Evolutionary conservation across 2,888 invertebrate species (phyloP), one percentile per base, ranked within the genome.

Genomic region (Zootermopsis nevadensis): DNA sequence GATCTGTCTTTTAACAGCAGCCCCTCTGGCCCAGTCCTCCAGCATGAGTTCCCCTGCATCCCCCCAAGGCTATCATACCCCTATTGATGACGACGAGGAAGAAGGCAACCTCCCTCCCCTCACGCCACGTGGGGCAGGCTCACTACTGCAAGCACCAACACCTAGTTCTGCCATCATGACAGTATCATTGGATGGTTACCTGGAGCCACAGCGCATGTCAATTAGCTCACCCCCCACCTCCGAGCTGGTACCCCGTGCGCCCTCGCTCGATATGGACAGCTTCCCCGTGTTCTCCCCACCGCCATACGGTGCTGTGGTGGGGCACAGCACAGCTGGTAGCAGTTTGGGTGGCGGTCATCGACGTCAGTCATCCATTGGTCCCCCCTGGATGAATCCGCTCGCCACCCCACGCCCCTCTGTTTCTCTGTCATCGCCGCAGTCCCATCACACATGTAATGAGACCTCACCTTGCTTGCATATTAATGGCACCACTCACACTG

Each of bases 241-340:
- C 82, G 95, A 95, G 85, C 89, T 94, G 74, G 74, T 84, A 24
- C 86, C 85, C 27, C 92, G 94, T 38, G 93, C 93, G 35, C 92
- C 92, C 24, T 94, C 94, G 82, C 94, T 94, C n/a, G 95, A 95
- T 86, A 77, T 67, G 86, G 96, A 96, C 86, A 95, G 95, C 85
- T 96, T 95, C 88, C 96, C 96, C 6, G 96, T 96, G 74, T 96
- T 96, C 90, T 95, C 96, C 6, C 96, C 96, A 33, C 95, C 96
- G 48, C 95, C 95, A 0, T 94, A 93, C 86, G 91, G 91, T 67
- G 86, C 89, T 85, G 84, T 88, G n/a, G 86, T 87, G 82, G 82
- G 87, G 82, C 85, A 87, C 83, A 85, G 86, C 79, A 90, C 91
- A n/a, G 69, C 82, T 15, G 35, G 55, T 48, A 79, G 79, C 80